These are phyloP conservation scores for Macaria notata DNA, from an alignment of 2,888 invertebrate genomes.

Conservation along the genomic window DNA sequence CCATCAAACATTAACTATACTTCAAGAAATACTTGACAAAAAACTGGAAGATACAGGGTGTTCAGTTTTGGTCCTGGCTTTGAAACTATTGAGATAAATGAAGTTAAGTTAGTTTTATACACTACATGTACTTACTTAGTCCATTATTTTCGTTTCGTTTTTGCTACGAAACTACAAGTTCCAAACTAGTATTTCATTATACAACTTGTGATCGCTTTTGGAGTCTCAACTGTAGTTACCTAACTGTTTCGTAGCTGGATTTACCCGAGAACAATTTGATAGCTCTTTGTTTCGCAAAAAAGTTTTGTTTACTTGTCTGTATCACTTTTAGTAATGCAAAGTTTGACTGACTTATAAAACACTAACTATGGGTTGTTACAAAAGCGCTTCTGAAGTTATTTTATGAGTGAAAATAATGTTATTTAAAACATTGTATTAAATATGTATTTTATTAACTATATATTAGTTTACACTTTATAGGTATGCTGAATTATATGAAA, in stretches of 20 bases:
- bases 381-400: no score
- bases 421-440: no score
- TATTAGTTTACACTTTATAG: no score
- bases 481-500: no score
- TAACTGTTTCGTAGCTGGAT: constrained; percentile 4
- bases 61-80: neutral
- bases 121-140: no score
- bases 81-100: no score
- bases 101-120: no score
- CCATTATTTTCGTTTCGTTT: no score
- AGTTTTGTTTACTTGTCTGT: neutral
- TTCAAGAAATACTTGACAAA: neutral
- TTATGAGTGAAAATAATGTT: no score
- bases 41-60: neutral
- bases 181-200: constrained; percentile 11
- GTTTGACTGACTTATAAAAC: no score
- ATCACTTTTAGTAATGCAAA: neutral
- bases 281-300: neutral
- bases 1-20: constrained; percentile 9
- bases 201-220: constrained; percentile 7
- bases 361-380: no score
- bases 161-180: neutral
- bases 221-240: constrained; percentile 1
- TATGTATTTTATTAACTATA: no score
- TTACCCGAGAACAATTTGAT: constrained; percentile 14